Evolutionary conservation across 2,113 vertebrate genomes (phyloP).

Genomic region (Neomonachus schauinslandi): DNA sequence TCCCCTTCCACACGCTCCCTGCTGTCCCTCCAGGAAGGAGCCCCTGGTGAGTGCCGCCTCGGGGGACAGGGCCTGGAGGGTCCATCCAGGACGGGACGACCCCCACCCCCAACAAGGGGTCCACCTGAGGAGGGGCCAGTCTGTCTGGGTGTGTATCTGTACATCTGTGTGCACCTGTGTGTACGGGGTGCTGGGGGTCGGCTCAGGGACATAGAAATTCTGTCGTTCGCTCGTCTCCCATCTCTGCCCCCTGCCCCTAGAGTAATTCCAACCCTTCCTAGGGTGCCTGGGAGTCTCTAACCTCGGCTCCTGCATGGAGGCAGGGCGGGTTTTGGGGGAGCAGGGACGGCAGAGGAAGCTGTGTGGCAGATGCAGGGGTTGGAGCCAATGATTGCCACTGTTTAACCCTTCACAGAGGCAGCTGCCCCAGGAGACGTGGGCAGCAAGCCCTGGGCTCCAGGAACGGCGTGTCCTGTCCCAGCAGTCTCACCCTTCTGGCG

Average conservation of each 20-base stretch:
- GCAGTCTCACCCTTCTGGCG: background rate
- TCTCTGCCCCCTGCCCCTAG: no score
- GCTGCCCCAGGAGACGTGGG: background rate
- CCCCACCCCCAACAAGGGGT: background rate
- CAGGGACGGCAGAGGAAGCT: background rate
- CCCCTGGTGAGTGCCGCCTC: conserved; percentile 66
- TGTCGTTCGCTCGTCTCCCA: background rate
- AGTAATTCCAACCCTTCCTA: background rate
- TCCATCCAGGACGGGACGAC: background rate
- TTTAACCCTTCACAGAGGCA: background rate
- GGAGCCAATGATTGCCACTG: background rate
- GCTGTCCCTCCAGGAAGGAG: background rate
- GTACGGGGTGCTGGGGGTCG: background rate
- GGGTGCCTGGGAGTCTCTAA: background rate
- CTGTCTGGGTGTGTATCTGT: background rate
- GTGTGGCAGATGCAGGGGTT: background rate
- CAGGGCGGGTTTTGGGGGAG: background rate
- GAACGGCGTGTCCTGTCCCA: conserved; percentile 42
- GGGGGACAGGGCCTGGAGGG: background rate
- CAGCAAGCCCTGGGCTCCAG: background rate
- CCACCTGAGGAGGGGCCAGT: background rate
- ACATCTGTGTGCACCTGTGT: background rate
- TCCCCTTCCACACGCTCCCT: background rate
- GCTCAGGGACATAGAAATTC: background rate
- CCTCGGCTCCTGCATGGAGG: background rate